Percentiles rank a stretch among this genome's conserved stretches.
phyloP scores from a whole-genome alignment of 2,113 vertebrate genomes.

The Pundamilia nyererei region DNA sequence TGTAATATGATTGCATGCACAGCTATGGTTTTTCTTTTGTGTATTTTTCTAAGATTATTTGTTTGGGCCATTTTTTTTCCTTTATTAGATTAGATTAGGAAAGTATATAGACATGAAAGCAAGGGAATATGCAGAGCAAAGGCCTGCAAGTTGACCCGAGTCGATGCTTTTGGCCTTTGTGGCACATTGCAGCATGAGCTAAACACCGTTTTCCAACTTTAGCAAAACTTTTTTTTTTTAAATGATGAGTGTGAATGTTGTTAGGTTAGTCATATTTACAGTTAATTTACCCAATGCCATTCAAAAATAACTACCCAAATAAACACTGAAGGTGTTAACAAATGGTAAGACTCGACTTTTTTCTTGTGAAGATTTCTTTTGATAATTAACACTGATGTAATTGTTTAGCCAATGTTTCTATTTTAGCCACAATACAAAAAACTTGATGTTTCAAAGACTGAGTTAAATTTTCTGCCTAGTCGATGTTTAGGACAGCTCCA shows the following conservation, averaged over 20 bases:
- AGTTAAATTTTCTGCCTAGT: not conserved
- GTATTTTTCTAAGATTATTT: not conserved
- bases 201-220: not conserved
- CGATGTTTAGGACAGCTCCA: rapidly evolving
- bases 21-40: not conserved
- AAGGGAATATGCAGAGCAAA: not conserved
- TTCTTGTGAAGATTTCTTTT: not conserved
- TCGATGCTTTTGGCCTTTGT: not conserved
- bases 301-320: not conserved
- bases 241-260: not conserved
- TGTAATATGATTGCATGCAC: not conserved
- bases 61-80: not conserved
- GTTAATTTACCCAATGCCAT: not conserved
- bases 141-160: rapidly evolving
- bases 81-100: not conserved
- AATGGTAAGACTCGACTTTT: not conserved
- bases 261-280: not conserved
- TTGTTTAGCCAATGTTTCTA: not conserved
- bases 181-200: rapidly evolving
- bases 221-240: not conserved
- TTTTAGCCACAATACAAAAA: not conserved
- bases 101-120: not conserved
- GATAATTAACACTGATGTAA: not conserved
- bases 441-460: not conserved
- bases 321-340: not conserved